These are phyloP conservation scores for Epinephelus moara DNA, from an alignment of 2,113 vertebrate species.

Conservation along the genomic window DNA sequence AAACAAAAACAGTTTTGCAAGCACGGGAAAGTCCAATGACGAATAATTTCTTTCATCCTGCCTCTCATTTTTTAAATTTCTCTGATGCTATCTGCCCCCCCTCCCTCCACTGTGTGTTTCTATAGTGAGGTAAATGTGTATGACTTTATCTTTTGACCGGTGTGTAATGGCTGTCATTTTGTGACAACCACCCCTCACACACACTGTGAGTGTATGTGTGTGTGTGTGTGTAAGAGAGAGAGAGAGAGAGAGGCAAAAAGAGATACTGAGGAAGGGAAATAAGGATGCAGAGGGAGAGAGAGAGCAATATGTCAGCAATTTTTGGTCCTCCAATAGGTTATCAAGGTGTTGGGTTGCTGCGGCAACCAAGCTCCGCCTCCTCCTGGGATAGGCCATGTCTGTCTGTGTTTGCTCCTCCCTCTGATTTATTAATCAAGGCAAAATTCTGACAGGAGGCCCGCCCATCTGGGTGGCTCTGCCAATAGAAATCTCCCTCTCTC, in stretches of 20 bases:
- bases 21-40: not conserved
- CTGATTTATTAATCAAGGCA: slow-evolving; percentile 77
- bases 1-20: too few species aligned
- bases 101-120: not conserved
- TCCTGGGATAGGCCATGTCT: slow-evolving; percentile 85
- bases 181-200: too few species aligned
- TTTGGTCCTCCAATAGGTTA: slow-evolving; percentile 71
- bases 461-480: slow-evolving; percentile 58
- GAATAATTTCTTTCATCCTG: not conserved
- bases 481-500: slow-evolving; percentile 54
- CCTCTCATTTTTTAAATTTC: not conserved
- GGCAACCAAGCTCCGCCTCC: slow-evolving; percentile 87
- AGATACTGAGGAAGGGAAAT: slow-evolving; percentile 13
- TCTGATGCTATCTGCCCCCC: not conserved
- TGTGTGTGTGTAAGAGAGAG: too few species aligned
- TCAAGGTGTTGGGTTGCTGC: slow-evolving; percentile 84
- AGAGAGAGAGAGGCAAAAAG: not conserved
- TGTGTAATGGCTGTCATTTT: slow-evolving; percentile 30
- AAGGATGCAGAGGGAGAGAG: not conserved
- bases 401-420: slow-evolving; percentile 92
- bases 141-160: slow-evolving; percentile 26
- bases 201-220: too few species aligned
- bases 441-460: slow-evolving; percentile 46
- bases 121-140: not conserved
- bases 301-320: slow-evolving; percentile 77